Percentiles rank a stretch among this genome's conserved stretches.
These are phyloP conservation scores for Perca schrenkii DNA, from an alignment of 2,113 vertebrate species.

Conservation along the genomic window DNA sequence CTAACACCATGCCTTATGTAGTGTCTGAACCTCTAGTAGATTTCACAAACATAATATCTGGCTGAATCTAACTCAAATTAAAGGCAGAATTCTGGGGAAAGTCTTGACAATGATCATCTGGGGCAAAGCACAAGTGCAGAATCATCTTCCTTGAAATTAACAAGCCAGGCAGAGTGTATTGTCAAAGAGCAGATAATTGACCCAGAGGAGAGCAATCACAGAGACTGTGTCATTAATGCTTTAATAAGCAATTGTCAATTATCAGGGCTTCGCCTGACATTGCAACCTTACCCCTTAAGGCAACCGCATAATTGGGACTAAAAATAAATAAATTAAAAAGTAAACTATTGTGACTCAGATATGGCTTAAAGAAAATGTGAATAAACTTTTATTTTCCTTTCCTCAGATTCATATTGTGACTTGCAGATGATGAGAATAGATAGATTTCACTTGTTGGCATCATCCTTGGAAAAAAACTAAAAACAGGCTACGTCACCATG, in stretches of 20 bases:
- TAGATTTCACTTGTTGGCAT: conserved; percentile 58
- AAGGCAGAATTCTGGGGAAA: conserved; percentile 17
- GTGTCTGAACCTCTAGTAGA: conserved; percentile 30
- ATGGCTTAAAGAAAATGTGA: conserved; percentile 38
- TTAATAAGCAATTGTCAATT: conserved; percentile 75
- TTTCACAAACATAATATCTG: conserved; percentile 39
- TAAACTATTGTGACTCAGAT: conserved; percentile 50
- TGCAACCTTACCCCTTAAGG: conserved; percentile 49
- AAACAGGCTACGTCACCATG: conserved; percentile 15
- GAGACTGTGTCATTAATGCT: conserved; percentile 63
- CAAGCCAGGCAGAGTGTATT: conserved; percentile 29
- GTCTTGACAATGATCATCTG: conserved; percentile 36
- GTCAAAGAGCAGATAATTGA: conserved; percentile 72
- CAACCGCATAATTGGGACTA: conserved; percentile 12
- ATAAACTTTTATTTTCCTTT: conserved; percentile 11
- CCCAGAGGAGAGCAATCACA: conserved; percentile 64
- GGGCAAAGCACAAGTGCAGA: conserved; percentile 50
- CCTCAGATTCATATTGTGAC: conserved; percentile 11
- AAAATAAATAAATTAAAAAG: conserved; percentile 73
- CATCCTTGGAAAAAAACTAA: conserved; percentile 24
- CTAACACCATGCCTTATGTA: conserved; percentile 23
- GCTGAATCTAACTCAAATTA: conserved; percentile 49
- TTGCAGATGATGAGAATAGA: conserved; percentile 6
- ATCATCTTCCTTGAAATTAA: conserved; percentile 55
- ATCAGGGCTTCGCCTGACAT: conserved; percentile 52